phyloP scores from a whole-genome alignment of 92 coral and sea anemone species.

The Ricordea florida region DNA sequence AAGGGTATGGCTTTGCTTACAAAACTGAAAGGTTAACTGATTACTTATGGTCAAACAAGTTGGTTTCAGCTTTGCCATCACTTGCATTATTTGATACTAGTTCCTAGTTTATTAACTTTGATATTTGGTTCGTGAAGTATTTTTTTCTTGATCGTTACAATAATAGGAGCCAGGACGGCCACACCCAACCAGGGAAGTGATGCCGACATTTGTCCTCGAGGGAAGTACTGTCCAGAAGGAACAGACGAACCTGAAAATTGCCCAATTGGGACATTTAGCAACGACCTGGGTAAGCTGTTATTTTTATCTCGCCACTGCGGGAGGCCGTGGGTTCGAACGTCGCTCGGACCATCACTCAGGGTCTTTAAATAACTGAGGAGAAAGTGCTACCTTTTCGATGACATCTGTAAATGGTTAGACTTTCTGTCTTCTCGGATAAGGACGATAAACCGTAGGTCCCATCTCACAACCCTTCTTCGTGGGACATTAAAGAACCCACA shows the following conservation, averaged over 20 bases:
- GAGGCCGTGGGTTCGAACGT: not conserved
- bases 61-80: too few species aligned
- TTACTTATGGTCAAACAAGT: too few species aligned
- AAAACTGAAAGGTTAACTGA: too few species aligned
- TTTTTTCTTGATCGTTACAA: not conserved
- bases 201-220: conserved; percentile 83
- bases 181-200: conserved; percentile 85
- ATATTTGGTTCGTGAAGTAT: not conserved
- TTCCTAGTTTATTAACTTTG: not conserved
- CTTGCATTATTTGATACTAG: not conserved
- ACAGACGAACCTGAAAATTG: conserved; percentile 80
- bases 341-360: too few species aligned
- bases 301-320: not conserved
- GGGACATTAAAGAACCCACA: too few species aligned
- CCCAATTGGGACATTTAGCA: conserved; percentile 93
- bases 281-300: conserved; percentile 60
- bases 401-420: too few species aligned
- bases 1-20: too few species aligned
- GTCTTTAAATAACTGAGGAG: too few species aligned
- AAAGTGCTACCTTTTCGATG: too few species aligned
- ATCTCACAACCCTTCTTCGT: too few species aligned
- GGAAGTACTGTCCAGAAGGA: conserved; percentile 81
- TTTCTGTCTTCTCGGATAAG: too few species aligned
- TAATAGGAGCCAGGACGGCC: conserved; percentile 83
- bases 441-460: too few species aligned